phyloP scores from a whole-genome alignment of 2,113 vertebrate genomes.

The Osmerus mordax region DNA sequence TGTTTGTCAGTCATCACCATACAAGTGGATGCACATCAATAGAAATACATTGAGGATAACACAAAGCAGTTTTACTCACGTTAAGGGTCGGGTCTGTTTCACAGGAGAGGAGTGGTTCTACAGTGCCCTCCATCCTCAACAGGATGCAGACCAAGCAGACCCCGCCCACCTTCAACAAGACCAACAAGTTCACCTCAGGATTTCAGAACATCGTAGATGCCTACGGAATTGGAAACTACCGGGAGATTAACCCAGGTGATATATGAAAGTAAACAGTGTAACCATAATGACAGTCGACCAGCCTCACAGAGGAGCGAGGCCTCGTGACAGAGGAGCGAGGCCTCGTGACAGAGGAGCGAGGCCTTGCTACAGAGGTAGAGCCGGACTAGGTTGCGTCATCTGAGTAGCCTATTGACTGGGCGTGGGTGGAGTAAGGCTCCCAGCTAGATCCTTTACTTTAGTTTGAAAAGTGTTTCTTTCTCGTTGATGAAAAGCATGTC shows the following conservation, averaged over 20 bases:
- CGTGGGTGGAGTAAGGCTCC: too few relatives aligned
- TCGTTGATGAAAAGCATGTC: too few relatives aligned
- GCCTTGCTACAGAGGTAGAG: too few relatives aligned
- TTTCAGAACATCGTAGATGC: constrained; percentile 98
- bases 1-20: too few relatives aligned
- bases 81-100: constrained; percentile 8
- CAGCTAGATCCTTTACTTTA: too few relatives aligned
- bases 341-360: too few relatives aligned
- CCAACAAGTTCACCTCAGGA: constrained; percentile 94
- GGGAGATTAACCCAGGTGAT: constrained; percentile 94
- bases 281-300: too few relatives aligned
- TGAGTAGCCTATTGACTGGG: too few relatives aligned
- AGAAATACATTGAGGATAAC: not conserved
- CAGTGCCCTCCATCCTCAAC: constrained; percentile 89
- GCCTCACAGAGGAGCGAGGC: too few relatives aligned
- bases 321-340: too few relatives aligned
- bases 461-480: too few relatives aligned
- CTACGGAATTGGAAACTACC: constrained; percentile 90
- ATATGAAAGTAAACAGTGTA: not conserved
- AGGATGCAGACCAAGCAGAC: constrained; percentile 85
- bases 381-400: too few relatives aligned
- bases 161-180: constrained; percentile 96
- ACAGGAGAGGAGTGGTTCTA: constrained; percentile 90
- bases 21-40: not conserved
- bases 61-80: not conserved